Evolutionary conservation across 2,888 invertebrate species (phyloP).

Genomic region (Steromphala cineraria): DNA sequence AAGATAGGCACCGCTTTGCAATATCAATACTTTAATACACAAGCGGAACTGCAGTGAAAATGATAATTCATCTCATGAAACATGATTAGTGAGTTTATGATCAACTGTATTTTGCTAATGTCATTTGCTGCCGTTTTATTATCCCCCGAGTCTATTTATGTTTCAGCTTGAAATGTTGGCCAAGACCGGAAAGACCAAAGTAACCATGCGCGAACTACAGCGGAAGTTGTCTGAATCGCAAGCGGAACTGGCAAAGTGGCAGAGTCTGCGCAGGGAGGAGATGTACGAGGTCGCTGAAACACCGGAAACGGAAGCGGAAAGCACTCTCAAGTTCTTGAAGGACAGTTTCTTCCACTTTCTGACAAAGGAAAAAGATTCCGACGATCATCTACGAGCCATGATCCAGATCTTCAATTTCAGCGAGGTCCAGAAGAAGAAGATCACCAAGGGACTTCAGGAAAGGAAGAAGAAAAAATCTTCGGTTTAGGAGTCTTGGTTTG

Average conservation of each 20-base stretch:
- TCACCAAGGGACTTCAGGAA: conserved; percentile 46
- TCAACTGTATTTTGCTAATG: too few species aligned
- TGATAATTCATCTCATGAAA: too few species aligned
- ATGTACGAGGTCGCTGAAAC: conserved; percentile 61
- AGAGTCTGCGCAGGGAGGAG: conserved; percentile 60
- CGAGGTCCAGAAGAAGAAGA: conserved; percentile 61
- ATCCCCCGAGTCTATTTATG: background rate
- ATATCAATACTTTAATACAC: too few species aligned
- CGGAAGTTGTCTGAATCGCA: conserved; percentile 66
- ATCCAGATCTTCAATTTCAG: conserved; percentile 68
- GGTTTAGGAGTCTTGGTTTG: too few species aligned
- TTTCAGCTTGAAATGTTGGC: conserved; percentile 65
- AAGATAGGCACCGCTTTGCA: too few species aligned
- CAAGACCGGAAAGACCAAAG: conserved; percentile 38
- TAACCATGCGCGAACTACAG: conserved; percentile 64
- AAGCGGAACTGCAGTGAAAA: too few species aligned
- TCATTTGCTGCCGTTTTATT: too few species aligned
- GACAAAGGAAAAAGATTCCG: conserved; percentile 57
- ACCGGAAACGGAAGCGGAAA: conserved; percentile 67
- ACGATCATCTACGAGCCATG: conserved; percentile 67
- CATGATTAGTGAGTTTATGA: too few species aligned
- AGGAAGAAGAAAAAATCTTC: conserved; percentile 22
- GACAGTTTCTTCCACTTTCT: conserved; percentile 71
- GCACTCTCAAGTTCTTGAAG: conserved; percentile 64
- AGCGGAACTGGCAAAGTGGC: conserved; percentile 70